Percentiles rank a stretch among this genome's conserved stretches.
phyloP scores from a whole-genome alignment of 2,888 invertebrate species.

The Drosophila ustulata region DNA sequence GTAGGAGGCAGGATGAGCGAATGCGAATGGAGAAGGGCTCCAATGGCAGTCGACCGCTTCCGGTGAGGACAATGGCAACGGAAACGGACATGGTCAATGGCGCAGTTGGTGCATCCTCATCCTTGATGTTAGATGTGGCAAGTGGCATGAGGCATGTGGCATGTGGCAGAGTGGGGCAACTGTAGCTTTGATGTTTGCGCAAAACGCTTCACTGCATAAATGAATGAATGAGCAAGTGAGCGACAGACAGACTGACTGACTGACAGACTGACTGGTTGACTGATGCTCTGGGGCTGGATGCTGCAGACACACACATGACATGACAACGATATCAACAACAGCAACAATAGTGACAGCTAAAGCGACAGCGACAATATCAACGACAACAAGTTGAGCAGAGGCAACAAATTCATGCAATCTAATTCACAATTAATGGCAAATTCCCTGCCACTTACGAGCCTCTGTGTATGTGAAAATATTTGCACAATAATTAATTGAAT shows the following conservation, averaged over 20 bases:
- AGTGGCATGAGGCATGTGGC: background rate
- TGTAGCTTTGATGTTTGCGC: conserved; percentile 51
- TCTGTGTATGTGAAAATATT: conserved; percentile 74
- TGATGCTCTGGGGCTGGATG: conserved; percentile 28
- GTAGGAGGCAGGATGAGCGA: background rate
- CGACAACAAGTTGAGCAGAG: conserved; percentile 40
- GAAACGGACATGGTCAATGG: conserved; percentile 67
- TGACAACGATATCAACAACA: conserved; percentile 11
- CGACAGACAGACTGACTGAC: conserved; percentile 29
- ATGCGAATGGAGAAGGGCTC: conserved; percentile 10
- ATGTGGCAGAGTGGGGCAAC: background rate
- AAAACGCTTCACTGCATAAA: conserved; percentile 71
- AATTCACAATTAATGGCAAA: conserved; percentile 84
- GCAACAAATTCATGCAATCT: conserved; percentile 78
- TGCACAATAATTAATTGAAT: conserved; percentile 84
- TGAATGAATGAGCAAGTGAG: conserved; percentile 56
- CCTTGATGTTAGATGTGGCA: background rate
- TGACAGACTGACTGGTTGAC: conserved; percentile 36
- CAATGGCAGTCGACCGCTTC: conserved; percentile 52
- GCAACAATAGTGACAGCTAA: conserved; percentile 8
- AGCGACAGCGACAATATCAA: conserved; percentile 22
- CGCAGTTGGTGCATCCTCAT: conserved; percentile 40
- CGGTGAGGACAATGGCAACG: conserved; percentile 50
- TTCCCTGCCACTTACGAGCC: conserved; percentile 71
- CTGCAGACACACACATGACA: conserved; percentile 1